phyloP scores from a whole-genome alignment of 2,113 vertebrate species.

The Sphyrna mokarran region DNA sequence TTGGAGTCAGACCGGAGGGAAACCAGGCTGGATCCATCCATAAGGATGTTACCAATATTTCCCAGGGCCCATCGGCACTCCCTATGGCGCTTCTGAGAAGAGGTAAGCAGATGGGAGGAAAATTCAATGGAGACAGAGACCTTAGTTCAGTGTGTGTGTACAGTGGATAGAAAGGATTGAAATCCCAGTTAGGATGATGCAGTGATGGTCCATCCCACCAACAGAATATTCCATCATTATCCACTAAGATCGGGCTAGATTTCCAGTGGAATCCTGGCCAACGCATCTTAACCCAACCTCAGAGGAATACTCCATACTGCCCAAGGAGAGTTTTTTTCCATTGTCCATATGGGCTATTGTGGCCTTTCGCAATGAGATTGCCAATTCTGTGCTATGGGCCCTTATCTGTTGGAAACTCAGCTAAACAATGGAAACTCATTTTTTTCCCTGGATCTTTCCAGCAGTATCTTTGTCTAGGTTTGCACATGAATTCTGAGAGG shows the following conservation, averaged over 20 bases:
- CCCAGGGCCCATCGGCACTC: not conserved
- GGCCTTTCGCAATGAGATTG: not conserved
- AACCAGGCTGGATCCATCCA: not conserved
- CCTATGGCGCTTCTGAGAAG: not conserved
- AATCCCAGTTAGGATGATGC: not conserved
- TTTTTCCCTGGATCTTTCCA: not conserved
- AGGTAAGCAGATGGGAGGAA: not conserved
- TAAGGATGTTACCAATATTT: not conserved
- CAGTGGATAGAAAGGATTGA: not conserved
- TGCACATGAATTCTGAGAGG: not conserved
- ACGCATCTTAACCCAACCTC: not conserved
- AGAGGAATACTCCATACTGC: not conserved
- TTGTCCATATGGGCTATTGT: not conserved
- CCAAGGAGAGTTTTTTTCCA: not conserved
- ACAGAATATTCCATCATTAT: not conserved
- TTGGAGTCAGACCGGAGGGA: not conserved
- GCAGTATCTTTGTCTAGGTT: not conserved
- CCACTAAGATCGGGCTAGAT: not conserved
- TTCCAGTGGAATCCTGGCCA: not conserved
- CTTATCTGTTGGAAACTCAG: not conserved
- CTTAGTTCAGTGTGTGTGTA: not conserved
- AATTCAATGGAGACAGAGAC: not conserved
- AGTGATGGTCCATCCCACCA: not conserved
- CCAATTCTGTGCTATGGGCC: not conserved
- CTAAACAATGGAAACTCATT: not conserved